phyloP scores from a whole-genome alignment of 1,140 invertebrate genomes.

The Lasaia peninsularis region DNA sequence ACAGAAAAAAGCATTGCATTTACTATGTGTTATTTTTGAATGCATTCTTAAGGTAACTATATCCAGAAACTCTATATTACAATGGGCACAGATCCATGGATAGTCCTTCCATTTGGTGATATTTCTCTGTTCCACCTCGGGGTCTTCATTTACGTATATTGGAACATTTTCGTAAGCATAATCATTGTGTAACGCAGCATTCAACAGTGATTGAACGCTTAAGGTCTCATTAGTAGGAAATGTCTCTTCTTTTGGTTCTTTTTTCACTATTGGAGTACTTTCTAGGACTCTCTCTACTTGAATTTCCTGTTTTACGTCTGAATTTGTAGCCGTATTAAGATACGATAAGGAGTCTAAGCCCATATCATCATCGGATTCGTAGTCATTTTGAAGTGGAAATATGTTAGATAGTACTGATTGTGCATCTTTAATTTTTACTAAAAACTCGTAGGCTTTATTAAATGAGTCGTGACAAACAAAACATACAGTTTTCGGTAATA shows the following conservation, averaged over 20 bases:
- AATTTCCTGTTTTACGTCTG: slow-evolving; percentile 26
- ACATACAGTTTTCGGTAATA: slow-evolving; percentile 56
- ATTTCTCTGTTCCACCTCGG: slow-evolving; percentile 24
- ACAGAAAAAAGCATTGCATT: slow-evolving; percentile 54
- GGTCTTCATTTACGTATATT: slow-evolving; percentile 45
- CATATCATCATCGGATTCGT: slow-evolving; percentile 32
- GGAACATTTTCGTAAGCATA: slow-evolving; percentile 32
- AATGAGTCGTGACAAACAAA: slow-evolving; percentile 49
- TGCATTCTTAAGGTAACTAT: slow-evolving; percentile 45
- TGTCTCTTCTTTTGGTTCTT: slow-evolving; percentile 48
- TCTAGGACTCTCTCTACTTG: slow-evolving; percentile 13
- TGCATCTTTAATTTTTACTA: slow-evolving; percentile 44
- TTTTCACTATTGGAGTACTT: slow-evolving; percentile 32
- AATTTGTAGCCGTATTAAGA: slow-evolving; percentile 13
- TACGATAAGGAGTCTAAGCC: slow-evolving; percentile 36
- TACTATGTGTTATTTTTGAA: slow-evolving; percentile 42
- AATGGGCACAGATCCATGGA: slow-evolving; percentile 53
- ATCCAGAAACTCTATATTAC: slow-evolving; percentile 54
- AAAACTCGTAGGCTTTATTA: slow-evolving; percentile 52
- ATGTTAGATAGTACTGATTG: slow-evolving; percentile 40
- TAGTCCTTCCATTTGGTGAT: slow-evolving; percentile 51
- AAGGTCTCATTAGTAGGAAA: slow-evolving; percentile 28
- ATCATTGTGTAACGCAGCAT: slow-evolving; percentile 34
- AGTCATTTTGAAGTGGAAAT: slow-evolving; percentile 29
- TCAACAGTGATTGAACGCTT: slow-evolving; percentile 46